phyloP scores from a whole-genome alignment of 2,797 vertebrate genomes.

The Argya squamiceps region DNA sequence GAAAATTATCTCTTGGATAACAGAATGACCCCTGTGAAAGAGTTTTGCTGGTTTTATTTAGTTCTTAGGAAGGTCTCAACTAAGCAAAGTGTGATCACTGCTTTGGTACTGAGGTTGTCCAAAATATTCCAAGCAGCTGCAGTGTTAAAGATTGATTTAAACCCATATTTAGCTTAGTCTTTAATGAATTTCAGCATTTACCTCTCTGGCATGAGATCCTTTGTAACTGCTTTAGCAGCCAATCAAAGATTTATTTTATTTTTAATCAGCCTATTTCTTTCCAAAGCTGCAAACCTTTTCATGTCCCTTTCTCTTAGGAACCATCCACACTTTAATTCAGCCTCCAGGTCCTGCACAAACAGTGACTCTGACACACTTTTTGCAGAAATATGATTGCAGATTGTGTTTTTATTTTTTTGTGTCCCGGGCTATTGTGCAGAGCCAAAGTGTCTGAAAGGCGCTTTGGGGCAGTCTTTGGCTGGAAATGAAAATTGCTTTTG shows the following conservation, averaged over 20 bases:
- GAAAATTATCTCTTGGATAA: not conserved
- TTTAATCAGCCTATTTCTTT: not conserved
- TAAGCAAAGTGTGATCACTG: not conserved
- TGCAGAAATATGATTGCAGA: not conserved
- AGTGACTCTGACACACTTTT: not conserved
- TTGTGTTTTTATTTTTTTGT: not conserved
- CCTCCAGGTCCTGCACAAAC: not conserved
- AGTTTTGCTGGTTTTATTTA: not conserved
- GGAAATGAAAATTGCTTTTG: constrained; percentile 71
- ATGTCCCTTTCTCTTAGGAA: not conserved
- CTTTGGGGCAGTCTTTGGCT: constrained; percentile 46
- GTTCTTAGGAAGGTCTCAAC: not conserved
- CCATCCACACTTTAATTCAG: not conserved
- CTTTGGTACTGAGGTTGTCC: not conserved
- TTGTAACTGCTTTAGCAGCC: not conserved
- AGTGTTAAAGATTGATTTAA: not conserved
- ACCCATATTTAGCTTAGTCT: not conserved
- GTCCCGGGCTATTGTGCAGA: not conserved
- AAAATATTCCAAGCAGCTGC: not conserved
- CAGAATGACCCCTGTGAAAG: not conserved
- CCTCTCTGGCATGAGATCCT: not conserved
- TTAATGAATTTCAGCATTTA: not conserved
- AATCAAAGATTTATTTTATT: not conserved
- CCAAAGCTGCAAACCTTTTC: not conserved
- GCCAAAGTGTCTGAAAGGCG: constrained; percentile 1